A percentile compares a stretch with the other conserved stretches of the same genome.
phyloP scores from a whole-genome alignment of 2,888 invertebrate genomes.

The Andricus curvator region DNA sequence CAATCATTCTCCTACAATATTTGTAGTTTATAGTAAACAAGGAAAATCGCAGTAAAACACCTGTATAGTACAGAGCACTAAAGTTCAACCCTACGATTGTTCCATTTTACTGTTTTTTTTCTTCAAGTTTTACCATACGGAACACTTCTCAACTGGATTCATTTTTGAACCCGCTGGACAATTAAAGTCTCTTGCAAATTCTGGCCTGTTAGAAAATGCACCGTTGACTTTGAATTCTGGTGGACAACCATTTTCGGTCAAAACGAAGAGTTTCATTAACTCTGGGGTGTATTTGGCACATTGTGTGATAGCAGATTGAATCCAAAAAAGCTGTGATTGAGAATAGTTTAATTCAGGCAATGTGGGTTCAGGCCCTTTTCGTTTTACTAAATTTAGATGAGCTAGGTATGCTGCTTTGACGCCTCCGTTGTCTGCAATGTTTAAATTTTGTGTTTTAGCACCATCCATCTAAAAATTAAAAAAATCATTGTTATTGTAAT shows the following conservation, averaged over 20 bases:
- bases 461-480: conserved; percentile 86
- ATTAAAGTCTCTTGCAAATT: conserved; percentile 82
- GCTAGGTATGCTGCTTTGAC: conserved; percentile 93
- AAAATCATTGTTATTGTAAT: not conserved
- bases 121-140: conserved; percentile 16
- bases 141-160: conserved; percentile 78
- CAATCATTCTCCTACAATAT: no score
- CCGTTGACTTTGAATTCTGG: conserved; percentile 82
- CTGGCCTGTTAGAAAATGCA: conserved; percentile 81
- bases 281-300: conserved; percentile 82
- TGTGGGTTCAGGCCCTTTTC: no score
- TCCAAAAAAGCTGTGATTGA: conserved; percentile 79
- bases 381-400: conserved; percentile 76
- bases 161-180: conserved; percentile 81
- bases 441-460: conserved; percentile 90
- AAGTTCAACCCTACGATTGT: no score
- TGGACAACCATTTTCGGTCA: conserved; percentile 89
- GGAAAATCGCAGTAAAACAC: no score
- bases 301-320: conserved; percentile 82
- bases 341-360: no score
- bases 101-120: no score
- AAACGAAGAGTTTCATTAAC: conserved; percentile 83
- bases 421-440: conserved; percentile 96
- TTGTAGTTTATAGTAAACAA: no score
- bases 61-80: no score